phyloP scores from a whole-genome alignment of 2,113 vertebrate species.

The Brachyhypopomus gauderio region DNA sequence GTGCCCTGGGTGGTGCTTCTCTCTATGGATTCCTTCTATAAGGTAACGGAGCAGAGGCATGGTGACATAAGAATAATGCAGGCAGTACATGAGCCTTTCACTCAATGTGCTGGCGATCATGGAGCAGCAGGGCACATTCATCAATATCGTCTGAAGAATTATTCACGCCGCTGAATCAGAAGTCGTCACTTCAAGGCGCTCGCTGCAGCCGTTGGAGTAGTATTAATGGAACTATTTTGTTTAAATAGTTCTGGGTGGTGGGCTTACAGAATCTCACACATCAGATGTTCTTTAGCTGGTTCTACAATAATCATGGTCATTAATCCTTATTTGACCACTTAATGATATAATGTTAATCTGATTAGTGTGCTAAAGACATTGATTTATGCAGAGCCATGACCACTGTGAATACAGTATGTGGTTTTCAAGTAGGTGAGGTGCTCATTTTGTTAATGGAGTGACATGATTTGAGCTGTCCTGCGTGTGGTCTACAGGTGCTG shows the following conservation, averaged over 20 bases:
- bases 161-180: too few relatives aligned
- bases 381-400: neutral
- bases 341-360: slow-evolving; percentile 18
- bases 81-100: too few relatives aligned
- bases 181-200: too few relatives aligned
- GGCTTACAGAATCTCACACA: neutral
- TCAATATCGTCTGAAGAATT: too few relatives aligned
- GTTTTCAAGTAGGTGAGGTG: neutral
- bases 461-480: neutral
- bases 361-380: slow-evolving; percentile 30
- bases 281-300: neutral
- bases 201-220: neutral
- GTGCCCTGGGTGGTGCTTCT: slow-evolving; percentile 91
- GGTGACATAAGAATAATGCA: too few relatives aligned
- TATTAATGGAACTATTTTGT: neutral
- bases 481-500: slow-evolving; percentile 72
- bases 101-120: neutral
- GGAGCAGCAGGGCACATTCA: slow-evolving; percentile 4
- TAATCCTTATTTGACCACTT: slow-evolving; percentile 11
- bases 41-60: slow-evolving; percentile 67
- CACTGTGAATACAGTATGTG: neutral
- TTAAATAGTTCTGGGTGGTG: neutral
- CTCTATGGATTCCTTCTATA: slow-evolving; percentile 92
- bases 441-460: neutral
- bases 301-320: neutral